These are phyloP conservation scores for Cyanoramphus novaezelandiae DNA, from an alignment of 2,113 vertebrate species.

Conservation along the genomic window DNA sequence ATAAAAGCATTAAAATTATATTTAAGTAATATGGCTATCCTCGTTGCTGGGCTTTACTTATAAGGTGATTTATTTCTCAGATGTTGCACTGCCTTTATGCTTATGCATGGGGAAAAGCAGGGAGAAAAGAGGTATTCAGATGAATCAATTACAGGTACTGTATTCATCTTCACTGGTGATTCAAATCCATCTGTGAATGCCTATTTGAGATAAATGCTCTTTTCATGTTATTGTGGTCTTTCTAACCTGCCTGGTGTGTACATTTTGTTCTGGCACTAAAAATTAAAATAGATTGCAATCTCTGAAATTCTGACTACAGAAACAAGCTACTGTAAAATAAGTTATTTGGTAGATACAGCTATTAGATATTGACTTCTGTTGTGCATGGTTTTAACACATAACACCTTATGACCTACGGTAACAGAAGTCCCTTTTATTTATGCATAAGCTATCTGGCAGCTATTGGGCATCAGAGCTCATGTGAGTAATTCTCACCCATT, in stretches of 20 bases:
- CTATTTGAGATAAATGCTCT: background rate
- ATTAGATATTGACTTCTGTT: background rate
- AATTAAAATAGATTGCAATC: background rate
- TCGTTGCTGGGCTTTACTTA: background rate
- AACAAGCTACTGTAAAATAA: background rate
- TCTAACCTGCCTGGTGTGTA: background rate
- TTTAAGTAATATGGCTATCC: background rate
- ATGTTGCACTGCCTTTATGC: background rate
- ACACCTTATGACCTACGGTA: background rate
- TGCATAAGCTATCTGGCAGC: background rate
- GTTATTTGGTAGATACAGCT: background rate
- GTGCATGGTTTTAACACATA: background rate
- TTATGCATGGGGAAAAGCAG: background rate
- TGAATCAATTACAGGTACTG: background rate
- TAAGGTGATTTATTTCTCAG: background rate
- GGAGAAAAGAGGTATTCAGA: background rate
- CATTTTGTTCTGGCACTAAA: background rate
- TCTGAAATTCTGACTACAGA: background rate
- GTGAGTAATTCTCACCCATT: background rate
- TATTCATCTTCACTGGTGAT: background rate
- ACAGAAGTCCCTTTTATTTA: background rate
- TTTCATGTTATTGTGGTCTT: background rate
- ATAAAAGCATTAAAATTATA: background rate
- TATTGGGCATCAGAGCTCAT: background rate
- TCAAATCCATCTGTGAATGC: background rate